Evolutionary conservation across 2,888 invertebrate genomes (phyloP), one percentile per base, ranked within the genome.

Genomic region (Ophonus ardosiacus): DNA sequence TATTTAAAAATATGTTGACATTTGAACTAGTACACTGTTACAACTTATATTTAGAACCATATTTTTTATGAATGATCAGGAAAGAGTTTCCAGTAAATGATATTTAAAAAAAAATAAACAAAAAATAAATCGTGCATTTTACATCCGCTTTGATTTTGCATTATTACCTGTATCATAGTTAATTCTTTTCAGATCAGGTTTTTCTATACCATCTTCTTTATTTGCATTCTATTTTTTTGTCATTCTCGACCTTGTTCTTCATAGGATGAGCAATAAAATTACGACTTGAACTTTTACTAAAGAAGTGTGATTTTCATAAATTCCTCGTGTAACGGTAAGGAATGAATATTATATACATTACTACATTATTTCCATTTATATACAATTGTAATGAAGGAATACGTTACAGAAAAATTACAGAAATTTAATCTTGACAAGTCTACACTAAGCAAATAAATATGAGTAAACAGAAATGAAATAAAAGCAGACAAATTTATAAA

Each of bases 201-300:
- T 74, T 71, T 68, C 40, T n/a, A 13, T 74, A 17, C 8, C 3
- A 5, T 71, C 18, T 71, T 74, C 71, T 43, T 74, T 74, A 74
- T 74, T 74, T 43, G 18, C 40, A 74, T 74, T 71, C 68, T 40
- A 15, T 71, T 71, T 74, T 74, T 43, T 74, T 74, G 71, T 74
- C 71, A 74, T 43, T 74, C 18, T 0, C 18, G 13, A 40, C 71
- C 71, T 74, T 74, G 71, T 74, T 74, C 71, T 74, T 74, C 71
- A 74, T 17, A 43, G 71, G 21, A 74, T 74, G 68, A 74, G 43
- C 71, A 74, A 74, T 74, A 74, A 74, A 18, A 18, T 63, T n/a
- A 24, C 8, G 10, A 63, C 6, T 18, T 17, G 31, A 18, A 18
- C 71, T 43, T 74, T 74, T 74, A 74, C 71, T 74, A 15, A 15